These are phyloP conservation scores for Enteromius paludinosus DNA, from an alignment of 2,797 vertebrate species.

Conservation along the genomic window DNA sequence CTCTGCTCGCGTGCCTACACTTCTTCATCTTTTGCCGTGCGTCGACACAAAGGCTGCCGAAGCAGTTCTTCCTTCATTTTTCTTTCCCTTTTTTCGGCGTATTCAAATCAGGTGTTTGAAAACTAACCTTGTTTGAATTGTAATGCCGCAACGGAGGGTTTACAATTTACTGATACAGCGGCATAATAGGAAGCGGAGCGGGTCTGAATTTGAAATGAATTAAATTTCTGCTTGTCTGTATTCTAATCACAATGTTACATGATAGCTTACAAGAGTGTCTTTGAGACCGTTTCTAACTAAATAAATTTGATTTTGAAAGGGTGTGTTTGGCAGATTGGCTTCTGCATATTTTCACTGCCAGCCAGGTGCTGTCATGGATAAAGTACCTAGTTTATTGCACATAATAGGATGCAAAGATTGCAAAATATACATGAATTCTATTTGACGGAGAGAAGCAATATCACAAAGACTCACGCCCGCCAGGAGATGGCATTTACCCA, in stretches of 20 bases:
- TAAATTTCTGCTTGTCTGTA: slow-evolving; percentile 78
- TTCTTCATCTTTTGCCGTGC: slow-evolving; percentile 52
- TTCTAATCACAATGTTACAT: slow-evolving; percentile 83
- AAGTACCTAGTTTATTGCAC: slow-evolving; percentile 80
- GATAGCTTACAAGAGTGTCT: slow-evolving; percentile 84
- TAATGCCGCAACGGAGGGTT: slow-evolving; percentile 76
- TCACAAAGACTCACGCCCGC: slow-evolving; percentile 65
- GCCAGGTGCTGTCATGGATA: slow-evolving; percentile 79
- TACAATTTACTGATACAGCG: slow-evolving; percentile 82
- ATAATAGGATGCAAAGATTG: slow-evolving; percentile 81
- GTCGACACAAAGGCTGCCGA: slow-evolving; percentile 73
- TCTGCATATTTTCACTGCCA: slow-evolving; percentile 66
- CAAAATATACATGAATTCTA: slow-evolving; percentile 81
- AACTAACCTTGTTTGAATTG: slow-evolving; percentile 87
- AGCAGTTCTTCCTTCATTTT: slow-evolving; percentile 71
- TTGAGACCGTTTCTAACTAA: slow-evolving; percentile 82
- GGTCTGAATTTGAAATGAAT: slow-evolving; percentile 77
- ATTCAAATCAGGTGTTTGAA: slow-evolving; percentile 87
- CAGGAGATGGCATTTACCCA: slow-evolving; percentile 44
- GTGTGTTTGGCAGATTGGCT: slow-evolving; percentile 79
- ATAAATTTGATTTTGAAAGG: slow-evolving; percentile 84
- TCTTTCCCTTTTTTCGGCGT: slow-evolving; percentile 63
- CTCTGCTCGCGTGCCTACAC: slow-evolving; percentile 44
- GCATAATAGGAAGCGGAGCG: slow-evolving; percentile 68
- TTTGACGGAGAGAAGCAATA: slow-evolving; percentile 65